Evolutionary conservation across 2,113 vertebrate genomes (phyloP), one percentile per base, ranked within the genome.

Genomic region (Nerophis lumbriciformis): DNA sequence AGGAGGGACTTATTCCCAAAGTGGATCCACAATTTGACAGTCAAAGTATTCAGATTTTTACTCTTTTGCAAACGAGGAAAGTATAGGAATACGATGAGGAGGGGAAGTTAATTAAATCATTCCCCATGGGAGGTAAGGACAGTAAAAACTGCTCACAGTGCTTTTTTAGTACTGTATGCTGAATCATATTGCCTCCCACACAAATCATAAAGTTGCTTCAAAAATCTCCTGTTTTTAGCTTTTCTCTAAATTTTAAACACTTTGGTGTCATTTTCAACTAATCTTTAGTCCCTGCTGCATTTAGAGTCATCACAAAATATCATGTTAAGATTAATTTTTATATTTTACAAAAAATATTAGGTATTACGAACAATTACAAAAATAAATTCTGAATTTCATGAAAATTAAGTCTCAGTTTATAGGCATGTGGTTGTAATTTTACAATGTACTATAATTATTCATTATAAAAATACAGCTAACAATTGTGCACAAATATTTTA

Each of bases 101-200:
- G n/a, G 38, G 38, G 79, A 84, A 80, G 78, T 73, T 86, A 83
- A 82, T 83, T 81, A 81, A 55, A 68, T 64, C 42, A 54, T 73
- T 70, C 71, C 83, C 77, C 59, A 44, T 53, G 70, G 77, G 80
- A 71, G 21, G 57, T 45, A 55, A 53, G 68, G 71, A 75, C 73
- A 72, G 70, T 69, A 53, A 82, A 87, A 87, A 77, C 73, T 85
- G 82, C 80, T 85, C 78, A 84, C 76, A 77, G 73, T 53, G 79
- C 80, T 72, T 58, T 58, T 58, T 59, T 72, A 80, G 77, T 78
- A 73, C 42, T 45, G 42, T 12, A 61, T 42, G 21, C 68, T 61
- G 75, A 75, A 79, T 87, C 79, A 12, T 81, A 78, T 67, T 79
- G 28, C 73, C 62, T 74, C 71, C 72, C 51, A 44, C 58, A 75